phyloP scores from a whole-genome alignment of 2,797 vertebrate genomes.

The Euthynnus affinis region DNA sequence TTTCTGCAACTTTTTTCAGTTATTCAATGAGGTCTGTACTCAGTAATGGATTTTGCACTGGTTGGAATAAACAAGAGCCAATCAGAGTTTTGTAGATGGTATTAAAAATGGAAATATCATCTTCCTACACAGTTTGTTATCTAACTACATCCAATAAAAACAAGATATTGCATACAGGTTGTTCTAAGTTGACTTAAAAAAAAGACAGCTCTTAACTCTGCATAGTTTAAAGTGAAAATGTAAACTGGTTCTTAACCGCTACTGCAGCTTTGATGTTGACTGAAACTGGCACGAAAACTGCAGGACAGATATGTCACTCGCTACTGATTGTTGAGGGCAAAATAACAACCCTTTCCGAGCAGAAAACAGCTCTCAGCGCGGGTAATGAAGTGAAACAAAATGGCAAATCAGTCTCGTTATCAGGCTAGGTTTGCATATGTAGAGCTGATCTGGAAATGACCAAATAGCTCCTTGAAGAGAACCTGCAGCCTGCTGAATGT shows the following conservation, averaged over 20 bases:
- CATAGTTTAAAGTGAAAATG: no score
- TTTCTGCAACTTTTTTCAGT: conserved; percentile 13
- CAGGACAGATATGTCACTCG: no score
- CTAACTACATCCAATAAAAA: no score
- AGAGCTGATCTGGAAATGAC: conserved; percentile 6
- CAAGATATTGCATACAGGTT: neutral
- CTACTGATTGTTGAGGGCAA: neutral
- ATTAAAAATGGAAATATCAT: no score
- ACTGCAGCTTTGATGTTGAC: no score
- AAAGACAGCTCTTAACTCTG: no score
- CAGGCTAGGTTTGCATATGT: neutral
- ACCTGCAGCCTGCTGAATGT: conserved; percentile 7
- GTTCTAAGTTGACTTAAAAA: neutral
- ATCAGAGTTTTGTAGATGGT: neutral
- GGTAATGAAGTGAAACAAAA: conserved; percentile 22
- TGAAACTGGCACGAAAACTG: no score
- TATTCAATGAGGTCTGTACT: neutral
- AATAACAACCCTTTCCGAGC: neutral
- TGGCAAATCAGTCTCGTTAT: neutral
- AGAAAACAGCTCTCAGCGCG: neutral
- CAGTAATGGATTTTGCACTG: neutral
- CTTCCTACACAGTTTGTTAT: no score
- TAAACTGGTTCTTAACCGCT: no score
- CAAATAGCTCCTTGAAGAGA: neutral
- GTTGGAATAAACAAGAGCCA: conserved; percentile 13